A percentile compares a stretch with the other conserved stretches of the same genome.
phyloP scores from a whole-genome alignment of 2,888 invertebrate species.

The Adelognathus sp. region DNA sequence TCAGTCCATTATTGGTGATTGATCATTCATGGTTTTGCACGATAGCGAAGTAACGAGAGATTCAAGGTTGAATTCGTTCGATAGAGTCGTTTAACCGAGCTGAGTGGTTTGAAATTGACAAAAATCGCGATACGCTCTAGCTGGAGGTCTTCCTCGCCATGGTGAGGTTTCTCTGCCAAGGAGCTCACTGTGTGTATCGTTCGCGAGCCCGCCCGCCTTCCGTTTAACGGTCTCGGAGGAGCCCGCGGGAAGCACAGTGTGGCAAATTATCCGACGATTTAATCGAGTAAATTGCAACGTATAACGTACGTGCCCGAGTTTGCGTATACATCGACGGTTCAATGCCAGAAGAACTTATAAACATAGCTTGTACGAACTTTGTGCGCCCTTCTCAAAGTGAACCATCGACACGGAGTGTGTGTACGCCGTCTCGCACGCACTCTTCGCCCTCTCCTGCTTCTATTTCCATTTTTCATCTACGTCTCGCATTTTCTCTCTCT shows the following conservation, averaged over 20 bases:
- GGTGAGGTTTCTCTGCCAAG: background rate
- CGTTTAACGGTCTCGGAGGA: constrained; percentile 49
- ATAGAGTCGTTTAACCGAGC: constrained; percentile 4
- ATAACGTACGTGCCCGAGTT: constrained; percentile 43
- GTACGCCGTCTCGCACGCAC: background rate
- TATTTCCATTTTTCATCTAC: background rate
- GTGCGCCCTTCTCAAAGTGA: background rate
- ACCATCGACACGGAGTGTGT: background rate
- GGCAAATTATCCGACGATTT: constrained; percentile 57
- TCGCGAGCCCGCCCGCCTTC: constrained; percentile 35
- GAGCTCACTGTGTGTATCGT: constrained; percentile 9
- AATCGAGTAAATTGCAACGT: constrained; percentile 55
- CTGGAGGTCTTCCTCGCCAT: background rate
- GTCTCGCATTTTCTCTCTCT: constrained; percentile 19
- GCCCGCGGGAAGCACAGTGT: constrained; percentile 27
- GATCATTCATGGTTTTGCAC: constrained; percentile 13
- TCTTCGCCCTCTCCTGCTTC: background rate
- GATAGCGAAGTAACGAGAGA: background rate
- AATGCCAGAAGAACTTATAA: no score
- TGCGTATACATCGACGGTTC: constrained; percentile 4
- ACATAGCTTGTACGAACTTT: no score
- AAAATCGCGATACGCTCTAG: constrained; percentile 31
- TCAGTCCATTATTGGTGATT: constrained; percentile 18
- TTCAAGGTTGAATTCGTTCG: background rate
- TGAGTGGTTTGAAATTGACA: constrained; percentile 20